Conservation (phyloP, 2,888 invertebrate species). For the Clistopyga incitator region DNA sequence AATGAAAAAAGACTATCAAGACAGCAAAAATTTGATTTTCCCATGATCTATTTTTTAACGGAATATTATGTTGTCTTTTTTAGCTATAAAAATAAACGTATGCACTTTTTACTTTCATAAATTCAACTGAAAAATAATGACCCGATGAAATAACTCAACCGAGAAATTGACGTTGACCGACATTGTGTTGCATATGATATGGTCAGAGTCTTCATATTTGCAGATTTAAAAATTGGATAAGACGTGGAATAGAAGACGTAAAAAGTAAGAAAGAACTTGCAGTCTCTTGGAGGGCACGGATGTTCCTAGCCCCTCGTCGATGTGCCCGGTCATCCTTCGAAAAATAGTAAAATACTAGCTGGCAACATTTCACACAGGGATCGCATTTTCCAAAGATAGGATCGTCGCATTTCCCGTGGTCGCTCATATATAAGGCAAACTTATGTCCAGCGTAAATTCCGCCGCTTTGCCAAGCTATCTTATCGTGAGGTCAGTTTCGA, state of each 20-base stretch:
- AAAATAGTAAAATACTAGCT: slow-evolving; percentile 79
- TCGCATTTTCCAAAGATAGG: slow-evolving; percentile 77
- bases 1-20: too few relatives aligned
- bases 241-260: slow-evolving; percentile 1
- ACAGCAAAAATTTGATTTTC: too few relatives aligned
- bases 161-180: not conserved
- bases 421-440: slow-evolving; percentile 83
- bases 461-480: slow-evolving; percentile 79
- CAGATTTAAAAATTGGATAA: not conserved
- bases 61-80: too few relatives aligned
- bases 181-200: not conserved
- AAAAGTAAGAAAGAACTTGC: slow-evolving; percentile 31
- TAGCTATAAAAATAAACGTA: too few relatives aligned
- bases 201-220: not conserved
- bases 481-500: slow-evolving; percentile 81
- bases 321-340: slow-evolving; percentile 55
- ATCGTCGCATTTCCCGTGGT: slow-evolving; percentile 84
- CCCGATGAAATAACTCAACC: too few relatives aligned
- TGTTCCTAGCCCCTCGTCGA: slow-evolving; percentile 9
- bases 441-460: slow-evolving; percentile 83
- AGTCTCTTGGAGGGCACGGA: slow-evolving; percentile 11
- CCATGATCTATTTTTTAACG: too few relatives aligned
- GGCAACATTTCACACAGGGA: slow-evolving; percentile 78
- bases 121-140: too few relatives aligned
- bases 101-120: too few relatives aligned